Percentiles rank a stretch among this genome's conserved stretches.
These are phyloP conservation scores for Luperina testacea DNA, from an alignment of 2,888 invertebrate species.

Conservation along the genomic window DNA sequence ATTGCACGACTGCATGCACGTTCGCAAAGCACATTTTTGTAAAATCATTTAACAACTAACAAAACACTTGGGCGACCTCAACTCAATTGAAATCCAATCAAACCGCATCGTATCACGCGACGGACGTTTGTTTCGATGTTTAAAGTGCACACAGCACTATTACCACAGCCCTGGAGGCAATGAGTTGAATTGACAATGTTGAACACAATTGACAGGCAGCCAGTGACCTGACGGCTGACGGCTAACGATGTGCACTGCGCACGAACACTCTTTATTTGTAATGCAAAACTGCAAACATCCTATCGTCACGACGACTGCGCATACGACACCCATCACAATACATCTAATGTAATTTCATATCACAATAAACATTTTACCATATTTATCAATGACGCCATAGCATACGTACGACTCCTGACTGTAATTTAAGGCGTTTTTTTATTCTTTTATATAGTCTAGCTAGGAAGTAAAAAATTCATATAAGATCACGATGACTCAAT, in stretches of 20 bases:
- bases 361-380: slow-evolving; percentile 37
- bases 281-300: slow-evolving; percentile 85
- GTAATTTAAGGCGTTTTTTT: slow-evolving; percentile 53
- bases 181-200: slow-evolving; percentile 79
- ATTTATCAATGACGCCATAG: slow-evolving; percentile 57
- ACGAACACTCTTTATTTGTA: slow-evolving; percentile 80
- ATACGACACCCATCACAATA: slow-evolving; percentile 57
- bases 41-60: slow-evolving; percentile 69
- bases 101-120: slow-evolving; percentile 68
- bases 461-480: slow-evolving; percentile 65
- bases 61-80: slow-evolving; percentile 71
- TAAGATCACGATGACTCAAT: slow-evolving; percentile 65
- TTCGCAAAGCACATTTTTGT: slow-evolving; percentile 69
- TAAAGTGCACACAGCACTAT: slow-evolving; percentile 70
- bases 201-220: slow-evolving; percentile 75
- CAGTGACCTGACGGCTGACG: slow-evolving; percentile 73
- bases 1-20: slow-evolving; percentile 74
- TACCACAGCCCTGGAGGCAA: slow-evolving; percentile 72
- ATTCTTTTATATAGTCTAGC: slow-evolving; percentile 52
- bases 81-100: slow-evolving; percentile 79
- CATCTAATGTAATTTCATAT: slow-evolving; percentile 33
- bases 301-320: slow-evolving; percentile 72
- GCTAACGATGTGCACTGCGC: slow-evolving; percentile 71
- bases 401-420: slow-evolving; percentile 32
- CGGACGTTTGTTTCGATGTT: slow-evolving; percentile 67